Percentiles rank a stretch among this genome's conserved stretches.
Conservation (phyloP, 2,888 invertebrate genomes). For the Amblyjoppa fuscipennis region DNA sequence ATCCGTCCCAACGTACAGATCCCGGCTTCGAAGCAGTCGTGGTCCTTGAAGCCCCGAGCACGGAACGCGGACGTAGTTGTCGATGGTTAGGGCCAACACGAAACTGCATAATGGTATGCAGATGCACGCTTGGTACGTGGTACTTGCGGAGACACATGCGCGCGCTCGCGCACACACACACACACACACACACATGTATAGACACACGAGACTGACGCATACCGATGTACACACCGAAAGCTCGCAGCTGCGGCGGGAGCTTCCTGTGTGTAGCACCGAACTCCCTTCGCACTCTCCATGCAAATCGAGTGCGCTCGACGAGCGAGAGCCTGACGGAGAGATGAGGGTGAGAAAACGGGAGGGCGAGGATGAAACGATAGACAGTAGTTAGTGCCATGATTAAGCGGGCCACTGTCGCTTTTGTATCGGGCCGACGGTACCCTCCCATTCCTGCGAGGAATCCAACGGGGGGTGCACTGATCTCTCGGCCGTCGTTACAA, state of each 20-base stretch:
- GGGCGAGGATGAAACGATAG: conserved; percentile 26
- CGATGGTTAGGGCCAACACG: conserved; percentile 78
- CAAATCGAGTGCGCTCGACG: conserved; percentile 74
- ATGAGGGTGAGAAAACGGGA: background rate
- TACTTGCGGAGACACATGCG: conserved; percentile 62
- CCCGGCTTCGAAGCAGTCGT: conserved; percentile 42
- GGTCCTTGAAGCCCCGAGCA: conserved; percentile 40
- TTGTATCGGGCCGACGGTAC: conserved; percentile 21
- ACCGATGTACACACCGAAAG: conserved; percentile 7
- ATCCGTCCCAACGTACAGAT: background rate
- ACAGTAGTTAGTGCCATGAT: conserved; percentile 59
- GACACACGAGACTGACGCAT: background rate
- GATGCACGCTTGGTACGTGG: conserved; percentile 74
- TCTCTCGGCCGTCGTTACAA: conserved; percentile 3
- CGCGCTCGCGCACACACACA: background rate
- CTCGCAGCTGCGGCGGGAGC: conserved; percentile 42
- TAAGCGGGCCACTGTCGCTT: conserved; percentile 51
- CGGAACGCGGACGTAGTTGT: conserved; percentile 68
- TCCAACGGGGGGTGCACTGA: conserved; percentile 1
- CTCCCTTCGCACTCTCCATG: conserved; percentile 80
- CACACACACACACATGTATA: background rate
- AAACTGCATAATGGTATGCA: conserved; percentile 80
- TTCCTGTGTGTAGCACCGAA: conserved; percentile 69
- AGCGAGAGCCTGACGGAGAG: conserved; percentile 18
- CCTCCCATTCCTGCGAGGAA: conserved; percentile 5